These are phyloP conservation scores for Scaptodrosophila latifasciaeformis DNA, from an alignment of 2,888 invertebrate species.

Conservation along the genomic window DNA sequence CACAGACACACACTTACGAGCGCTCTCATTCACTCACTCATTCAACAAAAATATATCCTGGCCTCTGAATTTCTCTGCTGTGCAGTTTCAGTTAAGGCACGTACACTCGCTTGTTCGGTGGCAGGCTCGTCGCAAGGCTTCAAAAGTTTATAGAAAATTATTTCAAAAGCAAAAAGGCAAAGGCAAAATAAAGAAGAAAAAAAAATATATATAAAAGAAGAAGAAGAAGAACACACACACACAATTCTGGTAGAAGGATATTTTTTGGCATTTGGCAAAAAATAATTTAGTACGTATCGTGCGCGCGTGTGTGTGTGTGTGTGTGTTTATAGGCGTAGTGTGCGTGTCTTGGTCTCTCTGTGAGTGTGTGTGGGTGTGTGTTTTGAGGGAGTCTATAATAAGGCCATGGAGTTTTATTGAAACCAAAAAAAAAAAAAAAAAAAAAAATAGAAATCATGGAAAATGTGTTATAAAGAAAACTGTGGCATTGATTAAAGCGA, in stretches of 20 bases:
- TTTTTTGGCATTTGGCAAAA: neutral
- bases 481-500: too few relatives aligned
- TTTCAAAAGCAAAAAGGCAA: slow-evolving; percentile 20
- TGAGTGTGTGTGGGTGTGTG: slow-evolving; percentile 6
- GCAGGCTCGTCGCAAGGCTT: slow-evolving; percentile 55
- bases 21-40: slow-evolving; percentile 53
- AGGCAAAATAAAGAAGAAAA: slow-evolving; percentile 10
- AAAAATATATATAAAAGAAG: slow-evolving; percentile 6
- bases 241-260: slow-evolving; percentile 1
- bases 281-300: neutral
- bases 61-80: slow-evolving; percentile 27
- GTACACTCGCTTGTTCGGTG: slow-evolving; percentile 52
- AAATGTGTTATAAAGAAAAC: too few relatives aligned
- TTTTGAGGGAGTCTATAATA: slow-evolving; percentile 63
- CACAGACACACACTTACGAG: slow-evolving; percentile 7
- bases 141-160: slow-evolving; percentile 21
- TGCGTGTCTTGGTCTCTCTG: slow-evolving; percentile 29
- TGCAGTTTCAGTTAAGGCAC: slow-evolving; percentile 51
- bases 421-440: too few relatives aligned
- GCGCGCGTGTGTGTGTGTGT: slow-evolving; percentile 23
- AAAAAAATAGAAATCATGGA: too few relatives aligned
- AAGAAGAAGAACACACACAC: slow-evolving; percentile 16
- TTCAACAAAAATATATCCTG: slow-evolving; percentile 60
- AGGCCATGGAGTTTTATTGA: slow-evolving; percentile 67
- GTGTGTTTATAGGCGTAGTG: slow-evolving; percentile 31